Evolutionary conservation across 1,140 invertebrate genomes (phyloP).

Genomic region (Mactra quadrangularis): DNA sequence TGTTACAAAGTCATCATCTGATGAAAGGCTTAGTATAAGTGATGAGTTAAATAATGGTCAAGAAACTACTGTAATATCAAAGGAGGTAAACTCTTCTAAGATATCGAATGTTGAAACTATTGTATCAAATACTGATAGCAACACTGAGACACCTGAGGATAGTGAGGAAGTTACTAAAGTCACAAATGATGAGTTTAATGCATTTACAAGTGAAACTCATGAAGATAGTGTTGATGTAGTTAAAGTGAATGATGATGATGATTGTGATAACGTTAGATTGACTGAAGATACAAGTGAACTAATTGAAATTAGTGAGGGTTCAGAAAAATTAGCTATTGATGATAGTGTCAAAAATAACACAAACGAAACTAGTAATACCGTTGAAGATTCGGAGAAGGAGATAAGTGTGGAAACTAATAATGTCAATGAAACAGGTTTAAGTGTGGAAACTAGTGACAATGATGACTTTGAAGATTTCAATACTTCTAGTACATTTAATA

Average conservation of each 20-base stretch:
- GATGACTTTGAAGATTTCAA: slow-evolving; percentile 63
- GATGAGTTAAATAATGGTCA: too few relatives aligned
- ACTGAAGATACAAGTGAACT: not conserved
- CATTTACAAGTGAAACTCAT: not conserved
- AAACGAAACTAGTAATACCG: slow-evolving; percentile 21
- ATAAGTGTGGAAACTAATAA: too few relatives aligned
- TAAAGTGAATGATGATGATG: not conserved
- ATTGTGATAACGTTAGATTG: not conserved
- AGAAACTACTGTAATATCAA: too few relatives aligned
- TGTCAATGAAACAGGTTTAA: too few relatives aligned
- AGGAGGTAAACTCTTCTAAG: too few relatives aligned
- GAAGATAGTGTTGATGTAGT: not conserved
- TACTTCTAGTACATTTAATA: slow-evolving; percentile 3
- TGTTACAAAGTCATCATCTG: too few relatives aligned
- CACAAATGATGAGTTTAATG: not conserved
- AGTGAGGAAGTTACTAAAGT: not conserved
- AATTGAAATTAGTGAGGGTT: too few relatives aligned
- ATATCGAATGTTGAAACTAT: not conserved
- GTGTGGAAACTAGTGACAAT: slow-evolving; percentile 33
- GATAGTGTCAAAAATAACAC: not conserved
- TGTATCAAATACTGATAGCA: not conserved
- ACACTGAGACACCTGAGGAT: not conserved
- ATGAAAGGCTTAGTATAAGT: too few relatives aligned
- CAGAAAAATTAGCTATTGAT: not conserved
- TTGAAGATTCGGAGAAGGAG: not conserved